phyloP scores from a whole-genome alignment of 2,113 vertebrate species.

The Psettodes erumei region DNA sequence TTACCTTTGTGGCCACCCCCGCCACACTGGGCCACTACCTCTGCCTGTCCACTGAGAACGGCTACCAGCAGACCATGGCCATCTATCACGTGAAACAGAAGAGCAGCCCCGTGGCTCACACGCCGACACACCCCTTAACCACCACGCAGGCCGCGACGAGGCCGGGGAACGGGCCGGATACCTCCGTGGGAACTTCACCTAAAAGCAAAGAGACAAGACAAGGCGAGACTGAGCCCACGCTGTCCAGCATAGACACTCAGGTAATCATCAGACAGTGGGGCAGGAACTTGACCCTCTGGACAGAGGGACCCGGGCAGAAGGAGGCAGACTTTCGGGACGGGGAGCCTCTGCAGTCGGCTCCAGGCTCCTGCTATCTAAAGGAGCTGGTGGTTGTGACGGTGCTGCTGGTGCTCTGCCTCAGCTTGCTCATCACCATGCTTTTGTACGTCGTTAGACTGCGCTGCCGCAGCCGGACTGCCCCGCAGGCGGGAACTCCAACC shows the following conservation, averaged over 20 bases:
- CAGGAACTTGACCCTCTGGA: slow-evolving; percentile 31
- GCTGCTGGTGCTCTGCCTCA: slow-evolving; percentile 74
- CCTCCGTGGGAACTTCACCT: slow-evolving; percentile 9
- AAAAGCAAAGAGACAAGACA: slow-evolving; percentile 22
- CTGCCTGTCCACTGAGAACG: slow-evolving; percentile 78
- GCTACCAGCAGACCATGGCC: slow-evolving; percentile 74
- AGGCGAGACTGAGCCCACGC: slow-evolving; percentile 12
- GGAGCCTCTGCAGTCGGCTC: slow-evolving; percentile 6
- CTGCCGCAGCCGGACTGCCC: slow-evolving; percentile 59
- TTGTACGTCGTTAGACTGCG: slow-evolving; percentile 64
- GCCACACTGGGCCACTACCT: slow-evolving; percentile 78
- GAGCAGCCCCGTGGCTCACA: slow-evolving; percentile 40
- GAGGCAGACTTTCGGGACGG: slow-evolving; percentile 7
- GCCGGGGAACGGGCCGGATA: background rate
- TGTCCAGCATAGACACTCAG: slow-evolving; percentile 4
- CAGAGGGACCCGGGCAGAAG: background rate
- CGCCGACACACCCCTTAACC: background rate
- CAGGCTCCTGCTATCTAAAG: slow-evolving; percentile 63
- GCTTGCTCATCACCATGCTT: slow-evolving; percentile 60
- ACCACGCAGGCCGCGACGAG: background rate
- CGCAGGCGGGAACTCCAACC: slow-evolving; percentile 34
- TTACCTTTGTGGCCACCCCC: slow-evolving; percentile 81
- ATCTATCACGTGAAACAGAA: slow-evolving; percentile 77
- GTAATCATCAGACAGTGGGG: slow-evolving; percentile 4
- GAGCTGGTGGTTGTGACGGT: slow-evolving; percentile 80